Percentiles rank a stretch among this genome's conserved stretches.
phyloP scores from a whole-genome alignment of 2,113 vertebrate genomes.

The Oreochromis tanganicae region DNA sequence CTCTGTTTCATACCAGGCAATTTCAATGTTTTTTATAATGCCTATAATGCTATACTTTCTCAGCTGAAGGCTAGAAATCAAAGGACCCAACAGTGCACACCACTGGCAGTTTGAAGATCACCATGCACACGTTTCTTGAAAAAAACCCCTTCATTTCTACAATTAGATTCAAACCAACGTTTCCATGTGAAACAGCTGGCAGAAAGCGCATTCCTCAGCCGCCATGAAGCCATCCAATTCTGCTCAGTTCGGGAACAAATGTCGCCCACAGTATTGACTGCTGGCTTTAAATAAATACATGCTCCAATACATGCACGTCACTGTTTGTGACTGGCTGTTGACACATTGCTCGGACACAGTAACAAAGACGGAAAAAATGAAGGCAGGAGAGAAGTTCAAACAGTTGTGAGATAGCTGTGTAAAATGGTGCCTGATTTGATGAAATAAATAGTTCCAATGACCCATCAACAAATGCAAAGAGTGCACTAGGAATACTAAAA shows the following conservation, averaged over 20 bases:
- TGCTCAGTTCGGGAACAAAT: conserved; percentile 4
- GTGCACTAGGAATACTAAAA: conserved; percentile 18
- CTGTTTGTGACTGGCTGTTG: background rate
- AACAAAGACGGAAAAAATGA: background rate
- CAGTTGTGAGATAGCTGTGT: background rate
- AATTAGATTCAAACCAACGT: conserved; percentile 62
- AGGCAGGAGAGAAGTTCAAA: background rate
- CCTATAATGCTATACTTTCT: conserved; percentile 3
- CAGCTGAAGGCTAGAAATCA: conserved; percentile 3
- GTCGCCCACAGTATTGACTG: background rate
- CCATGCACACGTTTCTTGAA: conserved; percentile 9
- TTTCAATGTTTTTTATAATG: conserved; percentile 1
- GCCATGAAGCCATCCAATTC: conserved; percentile 55
- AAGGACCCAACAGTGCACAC: background rate
- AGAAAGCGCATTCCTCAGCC: conserved; percentile 53
- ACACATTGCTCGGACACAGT: background rate
- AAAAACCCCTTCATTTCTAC: conserved; percentile 43
- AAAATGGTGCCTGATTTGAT: background rate
- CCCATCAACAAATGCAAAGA: conserved; percentile 6
- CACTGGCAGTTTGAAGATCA: background rate
- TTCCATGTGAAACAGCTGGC: conserved; percentile 66
- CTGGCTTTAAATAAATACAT: conserved; percentile 29
- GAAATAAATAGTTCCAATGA: background rate
- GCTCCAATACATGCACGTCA: background rate
- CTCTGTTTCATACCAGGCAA: conserved; percentile 36